Evolutionary conservation across 2,888 invertebrate genomes (phyloP), one percentile per base, ranked within the genome.

Genomic region (Barypeithes pellucidus): DNA sequence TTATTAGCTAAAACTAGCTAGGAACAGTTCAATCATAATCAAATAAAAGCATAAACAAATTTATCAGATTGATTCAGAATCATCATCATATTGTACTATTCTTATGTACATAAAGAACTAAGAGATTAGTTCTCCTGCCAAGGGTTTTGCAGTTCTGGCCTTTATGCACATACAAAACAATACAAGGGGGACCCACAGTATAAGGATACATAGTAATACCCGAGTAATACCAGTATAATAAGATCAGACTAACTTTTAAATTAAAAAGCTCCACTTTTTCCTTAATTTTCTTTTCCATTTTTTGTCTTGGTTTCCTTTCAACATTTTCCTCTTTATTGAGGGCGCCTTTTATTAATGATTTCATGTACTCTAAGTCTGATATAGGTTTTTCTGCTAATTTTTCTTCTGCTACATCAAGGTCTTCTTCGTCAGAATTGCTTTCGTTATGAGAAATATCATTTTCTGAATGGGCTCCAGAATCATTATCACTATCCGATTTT

Each of bases 361-460:
- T 91, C 92, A 93, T 92, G 81, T 95, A 95, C 88, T 93, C 86
- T 69, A 89, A 87, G 87, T 95, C 95, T 82, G 94, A 93, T 59
- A 95, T 91, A 78, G 91, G 88, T 83, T 92, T 89, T 83, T 92
- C 88, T 0, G 94, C 94, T 59, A 90, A 84, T 85, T 93, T 93
- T 29, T 84, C 80, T 39, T 79, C 22, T 54, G 12, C 0, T 47
- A 77, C 43, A 80, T 47, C 79, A 77, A 47, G 77, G 76, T 71
- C 81, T 73, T 39, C 63, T 22, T 81, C 74, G 16, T 84, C 84
- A 9, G 78, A 79, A 75, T 16, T 2, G 18, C 11, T 52, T 14
- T 57, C 33, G 11, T 57, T 33, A 16, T 3, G 1, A 2, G 18
- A 16, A 3, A 85, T 82, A 61, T n/a, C 78, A 79, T 67, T 81